Evolutionary conservation across 1,140 invertebrate species (phyloP).

Genomic region (Papilio aristodemus): DNA sequence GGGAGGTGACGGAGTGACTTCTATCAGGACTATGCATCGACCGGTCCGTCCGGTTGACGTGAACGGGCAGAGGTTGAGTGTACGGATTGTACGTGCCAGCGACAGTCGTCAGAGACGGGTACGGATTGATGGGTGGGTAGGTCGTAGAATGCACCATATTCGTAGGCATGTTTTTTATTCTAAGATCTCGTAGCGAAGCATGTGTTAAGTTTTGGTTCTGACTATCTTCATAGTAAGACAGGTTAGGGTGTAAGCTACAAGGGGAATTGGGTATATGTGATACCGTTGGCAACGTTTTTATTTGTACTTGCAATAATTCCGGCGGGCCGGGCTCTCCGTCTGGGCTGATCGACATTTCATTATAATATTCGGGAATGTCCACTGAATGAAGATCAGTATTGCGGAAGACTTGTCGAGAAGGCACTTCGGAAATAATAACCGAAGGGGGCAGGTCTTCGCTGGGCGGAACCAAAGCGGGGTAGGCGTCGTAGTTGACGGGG

Average conservation of each 20-base stretch:
- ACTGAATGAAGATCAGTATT: slow-evolving; percentile 48
- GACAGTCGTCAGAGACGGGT: slow-evolving; percentile 70
- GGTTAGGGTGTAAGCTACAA: slow-evolving; percentile 68
- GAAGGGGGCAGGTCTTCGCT: slow-evolving; percentile 42
- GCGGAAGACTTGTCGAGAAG: slow-evolving; percentile 63
- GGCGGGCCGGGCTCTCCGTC: slow-evolving; percentile 61
- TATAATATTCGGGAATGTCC: slow-evolving; percentile 54
- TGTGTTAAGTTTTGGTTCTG: slow-evolving; percentile 42
- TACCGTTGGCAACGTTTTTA: slow-evolving; percentile 68
- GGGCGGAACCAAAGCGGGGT: slow-evolving; percentile 51
- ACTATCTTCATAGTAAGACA: slow-evolving; percentile 53
- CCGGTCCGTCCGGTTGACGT: slow-evolving; percentile 50
- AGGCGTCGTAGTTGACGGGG: slow-evolving; percentile 67
- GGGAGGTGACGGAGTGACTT: slow-evolving; percentile 50
- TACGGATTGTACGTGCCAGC: slow-evolving; percentile 75
- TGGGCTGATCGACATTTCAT: slow-evolving; percentile 62
- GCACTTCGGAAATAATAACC: slow-evolving; percentile 62
- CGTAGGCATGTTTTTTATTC: slow-evolving; percentile 55
- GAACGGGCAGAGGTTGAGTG: slow-evolving; percentile 59
- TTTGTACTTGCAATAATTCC: slow-evolving; percentile 73
- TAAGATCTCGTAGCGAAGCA: slow-evolving; percentile 59
- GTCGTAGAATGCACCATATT: slow-evolving; percentile 71
- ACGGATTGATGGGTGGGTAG: slow-evolving; percentile 69
- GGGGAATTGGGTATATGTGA: slow-evolving; percentile 74
- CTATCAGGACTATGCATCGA: slow-evolving; percentile 50